Percentiles rank a stretch among this genome's conserved stretches.
Evolutionary conservation across 2,888 invertebrate genomes (phyloP).

Genomic region (Drosophila neotestacea): DNA sequence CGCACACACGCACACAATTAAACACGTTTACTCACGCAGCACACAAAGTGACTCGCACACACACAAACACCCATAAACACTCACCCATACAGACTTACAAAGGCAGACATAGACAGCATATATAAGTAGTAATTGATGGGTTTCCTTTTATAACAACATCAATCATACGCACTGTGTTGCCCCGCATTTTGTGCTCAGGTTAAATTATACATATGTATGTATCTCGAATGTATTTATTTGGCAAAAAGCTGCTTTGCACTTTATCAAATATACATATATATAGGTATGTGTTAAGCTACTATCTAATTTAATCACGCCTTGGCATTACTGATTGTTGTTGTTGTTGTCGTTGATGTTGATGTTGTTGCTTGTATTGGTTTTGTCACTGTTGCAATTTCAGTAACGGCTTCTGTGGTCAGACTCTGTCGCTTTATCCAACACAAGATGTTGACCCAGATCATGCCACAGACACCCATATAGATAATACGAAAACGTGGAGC

Average conservation of each 20-base stretch:
- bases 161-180: slow-evolving; percentile 74
- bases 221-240: slow-evolving; percentile 64
- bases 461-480: slow-evolving; percentile 92
- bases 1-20: slow-evolving; percentile 77
- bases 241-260: slow-evolving; percentile 47
- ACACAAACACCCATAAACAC: slow-evolving; percentile 30
- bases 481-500: slow-evolving; percentile 91
- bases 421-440: slow-evolving; percentile 91
- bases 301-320: slow-evolving; percentile 50
- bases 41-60: slow-evolving; percentile 44
- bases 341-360: slow-evolving; percentile 1
- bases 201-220: slow-evolving; percentile 53
- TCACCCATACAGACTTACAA: slow-evolving; percentile 38
- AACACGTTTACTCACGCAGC: slow-evolving; percentile 74
- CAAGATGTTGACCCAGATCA: slow-evolving; percentile 93
- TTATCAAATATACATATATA: slow-evolving; percentile 46
- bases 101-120: slow-evolving; percentile 45
- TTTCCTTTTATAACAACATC: slow-evolving; percentile 78
- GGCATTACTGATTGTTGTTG: slow-evolving; percentile 22
- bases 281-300: slow-evolving; percentile 41
- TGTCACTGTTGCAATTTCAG: slow-evolving; percentile 14
- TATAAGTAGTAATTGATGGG: slow-evolving; percentile 76
- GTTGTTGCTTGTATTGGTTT: slow-evolving; percentile 1
- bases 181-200: slow-evolving; percentile 58
- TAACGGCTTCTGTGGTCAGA: slow-evolving; percentile 29